Conservation (phyloP, 2,113 vertebrate species). For the Pomatostomus ruficeps region DNA sequence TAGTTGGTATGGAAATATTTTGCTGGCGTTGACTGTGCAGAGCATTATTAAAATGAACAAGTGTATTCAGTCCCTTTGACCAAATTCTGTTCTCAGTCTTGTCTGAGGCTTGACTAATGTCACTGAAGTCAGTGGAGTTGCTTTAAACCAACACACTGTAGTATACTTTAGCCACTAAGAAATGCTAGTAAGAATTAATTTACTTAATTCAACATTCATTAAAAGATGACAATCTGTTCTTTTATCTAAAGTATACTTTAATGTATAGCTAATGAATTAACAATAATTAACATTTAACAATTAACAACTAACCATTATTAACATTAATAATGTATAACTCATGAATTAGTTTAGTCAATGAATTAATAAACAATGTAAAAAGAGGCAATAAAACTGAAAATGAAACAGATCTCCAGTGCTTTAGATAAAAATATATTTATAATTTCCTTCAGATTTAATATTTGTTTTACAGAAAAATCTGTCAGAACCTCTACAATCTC, state of each 20-base stretch:
- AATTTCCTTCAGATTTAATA: neutral
- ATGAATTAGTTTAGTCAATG: neutral
- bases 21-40: neutral
- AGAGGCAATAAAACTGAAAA: neutral
- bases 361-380: neutral
- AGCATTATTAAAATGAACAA: neutral
- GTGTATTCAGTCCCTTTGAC: neutral
- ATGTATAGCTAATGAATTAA: neutral
- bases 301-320: slow-evolving; percentile 3
- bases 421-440: neutral
- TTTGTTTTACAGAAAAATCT: neutral
- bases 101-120: neutral
- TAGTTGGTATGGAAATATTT: neutral
- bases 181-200: neutral
- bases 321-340: neutral
- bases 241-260: neutral
- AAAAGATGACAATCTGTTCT: neutral
- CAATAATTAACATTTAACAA: neutral
- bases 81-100: neutral
- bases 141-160: neutral
- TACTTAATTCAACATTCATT: neutral
- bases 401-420: neutral
- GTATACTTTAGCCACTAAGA: neutral
- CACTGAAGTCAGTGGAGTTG: neutral
- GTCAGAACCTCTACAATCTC: neutral